Conservation (phyloP, 2,797 vertebrate genomes). For the Poeciliopsis presidionis region DNA sequence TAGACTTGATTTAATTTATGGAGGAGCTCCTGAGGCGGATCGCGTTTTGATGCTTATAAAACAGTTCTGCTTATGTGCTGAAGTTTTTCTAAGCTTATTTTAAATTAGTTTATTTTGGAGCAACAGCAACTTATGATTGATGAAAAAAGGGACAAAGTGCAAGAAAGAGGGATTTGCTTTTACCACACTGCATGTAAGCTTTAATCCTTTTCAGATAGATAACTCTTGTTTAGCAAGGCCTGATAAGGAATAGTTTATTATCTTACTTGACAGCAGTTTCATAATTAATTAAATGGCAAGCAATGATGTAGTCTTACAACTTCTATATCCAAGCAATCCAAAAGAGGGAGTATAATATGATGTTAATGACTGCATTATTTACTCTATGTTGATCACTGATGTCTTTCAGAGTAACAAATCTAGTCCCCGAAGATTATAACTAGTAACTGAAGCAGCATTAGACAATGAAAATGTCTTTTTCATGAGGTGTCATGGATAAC, state of each 20-base stretch:
- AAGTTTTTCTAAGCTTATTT: background rate
- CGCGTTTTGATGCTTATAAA: constrained; percentile 9
- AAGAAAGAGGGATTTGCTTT: background rate
- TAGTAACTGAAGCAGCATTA: background rate
- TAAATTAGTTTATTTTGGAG: constrained; percentile 21
- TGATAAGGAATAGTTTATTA: background rate
- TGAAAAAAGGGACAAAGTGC: background rate
- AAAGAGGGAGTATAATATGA: background rate
- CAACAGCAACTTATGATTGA: constrained; percentile 22
- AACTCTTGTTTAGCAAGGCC: background rate
- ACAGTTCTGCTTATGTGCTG: background rate
- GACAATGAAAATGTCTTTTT: background rate
- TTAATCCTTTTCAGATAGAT: background rate
- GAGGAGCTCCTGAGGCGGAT: constrained; percentile 24
- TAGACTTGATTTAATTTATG: constrained; percentile 46
- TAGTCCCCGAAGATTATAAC: background rate
- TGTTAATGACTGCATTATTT: constrained; percentile 2
- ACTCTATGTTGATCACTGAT: constrained; percentile 6
- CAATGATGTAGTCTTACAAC: background rate
- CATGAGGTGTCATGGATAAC: background rate
- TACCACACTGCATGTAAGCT: background rate
- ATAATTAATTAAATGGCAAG: background rate
- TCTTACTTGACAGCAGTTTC: background rate
- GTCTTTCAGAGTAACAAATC: constrained; percentile 13
- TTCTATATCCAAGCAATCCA: background rate